Evolutionary conservation across 37 sponge, comb jelly and placozoan species (phyloP).

Genomic region (Hexactinellida sp.): DNA sequence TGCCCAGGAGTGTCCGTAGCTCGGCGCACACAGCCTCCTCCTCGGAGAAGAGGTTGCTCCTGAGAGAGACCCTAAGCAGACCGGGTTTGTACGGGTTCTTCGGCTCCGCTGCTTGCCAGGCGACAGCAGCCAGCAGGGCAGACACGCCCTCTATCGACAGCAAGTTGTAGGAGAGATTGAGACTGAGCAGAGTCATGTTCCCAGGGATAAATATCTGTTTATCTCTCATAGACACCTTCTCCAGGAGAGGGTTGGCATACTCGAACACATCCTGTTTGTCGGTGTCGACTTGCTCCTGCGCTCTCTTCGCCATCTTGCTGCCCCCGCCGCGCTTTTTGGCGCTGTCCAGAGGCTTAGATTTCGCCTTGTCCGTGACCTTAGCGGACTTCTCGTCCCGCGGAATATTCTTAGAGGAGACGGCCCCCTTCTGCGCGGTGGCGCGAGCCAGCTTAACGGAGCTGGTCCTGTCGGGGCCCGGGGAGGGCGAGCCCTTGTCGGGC

Average conservation of each 20-base stretch:
- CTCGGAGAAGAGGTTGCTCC: not conserved
- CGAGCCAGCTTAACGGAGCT: not conserved
- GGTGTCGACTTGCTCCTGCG: not conserved
- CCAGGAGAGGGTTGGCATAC: conserved; percentile 6
- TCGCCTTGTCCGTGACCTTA: not conserved
- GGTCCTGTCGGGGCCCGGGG: not conserved
- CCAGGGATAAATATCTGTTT: conserved; percentile 10
- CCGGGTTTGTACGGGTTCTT: not conserved
- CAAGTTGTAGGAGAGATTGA: not conserved
- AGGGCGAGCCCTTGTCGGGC: not conserved
- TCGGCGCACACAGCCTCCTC: not conserved
- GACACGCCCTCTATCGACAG: not conserved
- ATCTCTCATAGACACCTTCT: conserved; percentile 13
- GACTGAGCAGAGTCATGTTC: not conserved
- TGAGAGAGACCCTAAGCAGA: not conserved
- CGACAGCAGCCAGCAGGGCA: not conserved
- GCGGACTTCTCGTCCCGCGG: not conserved
- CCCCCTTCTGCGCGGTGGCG: not conserved
- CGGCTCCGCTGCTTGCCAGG: not conserved
- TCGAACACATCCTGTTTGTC: not conserved
- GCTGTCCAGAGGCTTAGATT: not conserved
- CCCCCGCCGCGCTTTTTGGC: not conserved
- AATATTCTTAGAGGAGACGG: not conserved
- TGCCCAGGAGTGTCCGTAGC: not conserved
- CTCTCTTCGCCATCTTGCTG: not conserved